A percentile compares a stretch with the other conserved stretches of the same genome.
phyloP scores from a whole-genome alignment of 2,888 invertebrate species.

The Xestobium rufovillosum region DNA sequence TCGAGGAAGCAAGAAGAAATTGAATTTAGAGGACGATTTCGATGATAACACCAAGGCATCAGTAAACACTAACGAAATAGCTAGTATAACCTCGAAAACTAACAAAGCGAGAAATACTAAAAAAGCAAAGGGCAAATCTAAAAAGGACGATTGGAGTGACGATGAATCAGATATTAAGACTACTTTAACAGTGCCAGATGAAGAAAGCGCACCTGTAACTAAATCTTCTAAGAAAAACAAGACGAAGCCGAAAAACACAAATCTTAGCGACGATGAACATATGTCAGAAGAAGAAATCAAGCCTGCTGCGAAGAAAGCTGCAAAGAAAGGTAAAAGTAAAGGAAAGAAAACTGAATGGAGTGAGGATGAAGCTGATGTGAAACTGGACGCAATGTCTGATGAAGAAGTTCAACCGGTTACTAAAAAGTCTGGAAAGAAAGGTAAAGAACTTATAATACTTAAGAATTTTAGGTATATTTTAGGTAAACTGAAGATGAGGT shows the following conservation, averaged over 20 bases:
- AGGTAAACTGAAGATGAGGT: no score
- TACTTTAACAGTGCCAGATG: slow-evolving; percentile 21
- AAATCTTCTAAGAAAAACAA: slow-evolving; percentile 6
- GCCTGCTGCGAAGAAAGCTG: slow-evolving; percentile 23
- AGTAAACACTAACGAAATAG: slow-evolving; percentile 39
- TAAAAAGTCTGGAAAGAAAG: no score
- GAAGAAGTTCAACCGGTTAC: no score
- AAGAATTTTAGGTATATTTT: no score
- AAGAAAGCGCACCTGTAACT: slow-evolving; percentile 13
- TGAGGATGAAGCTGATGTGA: slow-evolving; percentile 21
- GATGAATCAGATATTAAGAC: slow-evolving; percentile 36
- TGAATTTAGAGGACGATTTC: slow-evolving; percentile 50
- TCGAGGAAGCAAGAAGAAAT: slow-evolving; percentile 51
- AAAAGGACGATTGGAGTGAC: slow-evolving; percentile 37
- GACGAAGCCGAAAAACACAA: slow-evolving; percentile 17
- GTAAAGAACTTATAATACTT: no score
- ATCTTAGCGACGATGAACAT: slow-evolving; percentile 42
- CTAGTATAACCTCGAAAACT: slow-evolving; percentile 46
- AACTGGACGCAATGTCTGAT: no score
- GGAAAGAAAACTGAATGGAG: slow-evolving; percentile 39
- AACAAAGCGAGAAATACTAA: slow-evolving; percentile 45
- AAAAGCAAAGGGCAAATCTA: slow-evolving; percentile 41
- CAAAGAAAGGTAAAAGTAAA: slow-evolving; percentile 25
- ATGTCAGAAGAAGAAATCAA: slow-evolving; percentile 32
- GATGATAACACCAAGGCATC: no score